Evolutionary conservation across 1,140 invertebrate genomes (phyloP), one percentile per base, ranked within the genome.

Genomic region (Myzus persicae): DNA sequence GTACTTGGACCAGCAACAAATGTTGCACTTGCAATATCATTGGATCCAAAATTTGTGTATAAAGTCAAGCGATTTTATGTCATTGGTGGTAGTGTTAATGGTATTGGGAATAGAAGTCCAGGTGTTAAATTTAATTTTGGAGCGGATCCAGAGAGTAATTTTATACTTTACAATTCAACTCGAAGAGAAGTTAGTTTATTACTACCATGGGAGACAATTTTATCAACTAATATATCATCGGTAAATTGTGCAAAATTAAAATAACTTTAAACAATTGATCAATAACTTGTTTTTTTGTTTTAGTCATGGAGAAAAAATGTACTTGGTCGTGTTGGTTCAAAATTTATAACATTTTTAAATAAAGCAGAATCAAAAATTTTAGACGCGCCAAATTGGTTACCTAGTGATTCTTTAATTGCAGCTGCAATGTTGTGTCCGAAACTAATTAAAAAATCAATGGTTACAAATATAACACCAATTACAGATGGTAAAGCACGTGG

Each of bases 121-220:
- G 59, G 59, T 76, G 59, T 76, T 76, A n/a, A 76, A 76, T 76
- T 76, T n/a, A 76, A 76, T n/a, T 76, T 76, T n/a, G 59, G 59
- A n/a, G n/a, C 59, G 31, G 59, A 76, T 76, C 31, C 59, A n/a
- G 59, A 76, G 5, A 76, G 59, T 76, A 76, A 76, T 76, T 76
- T 76, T 76, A 76, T 76, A 76, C 9, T 76, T 76, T n/a, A n/a
- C 36, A 76, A 76, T 76, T 76, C 59, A 76, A 76, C 59, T 76
- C 31, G 31, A 76, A 18, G 59, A n/a, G 59, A 76, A 76, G 31
- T 76, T 76, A 76, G 14, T 76, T 76, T 76, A 76, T 76, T 76
- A 76, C 59, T 76, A n/a, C 59, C 59, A 4, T 76, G 59, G 59
- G 59, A 76, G 31, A 76, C 59, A 76, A 76, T 18, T 76, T n/a